Percentiles rank a stretch among this genome's conserved stretches.
Evolutionary conservation across 1,140 invertebrate genomes (phyloP).

Genomic region (Caerostris extrusa): DNA sequence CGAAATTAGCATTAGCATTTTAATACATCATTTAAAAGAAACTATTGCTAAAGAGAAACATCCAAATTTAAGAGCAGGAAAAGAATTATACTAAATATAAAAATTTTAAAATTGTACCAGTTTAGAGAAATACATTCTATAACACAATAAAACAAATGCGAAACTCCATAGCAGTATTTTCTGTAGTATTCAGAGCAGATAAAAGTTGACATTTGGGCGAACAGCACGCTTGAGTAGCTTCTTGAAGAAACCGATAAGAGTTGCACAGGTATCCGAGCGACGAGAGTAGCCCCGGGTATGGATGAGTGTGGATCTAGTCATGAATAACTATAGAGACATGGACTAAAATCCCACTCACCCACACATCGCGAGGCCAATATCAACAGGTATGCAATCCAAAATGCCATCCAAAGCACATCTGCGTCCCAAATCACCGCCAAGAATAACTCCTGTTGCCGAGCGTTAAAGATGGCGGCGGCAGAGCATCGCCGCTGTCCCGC

Average conservation of each 20-base stretch:
- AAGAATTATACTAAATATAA: too few relatives aligned
- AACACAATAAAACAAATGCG: too few relatives aligned
- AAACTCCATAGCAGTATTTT: too few relatives aligned
- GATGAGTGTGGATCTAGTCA: slow-evolving; percentile 77
- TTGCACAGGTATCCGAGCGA: slow-evolving; percentile 47
- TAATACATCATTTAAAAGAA: too few relatives aligned
- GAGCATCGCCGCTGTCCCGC: slow-evolving; percentile 60
- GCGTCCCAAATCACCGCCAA: slow-evolving; percentile 46
- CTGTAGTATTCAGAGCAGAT: too few relatives aligned
- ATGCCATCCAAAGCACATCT: slow-evolving; percentile 1
- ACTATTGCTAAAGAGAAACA: too few relatives aligned
- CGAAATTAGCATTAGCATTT: too few relatives aligned
- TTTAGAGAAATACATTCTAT: too few relatives aligned
- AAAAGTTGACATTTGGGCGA: background rate
- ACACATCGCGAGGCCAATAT: slow-evolving; percentile 66
- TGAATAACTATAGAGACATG: slow-evolving; percentile 66
- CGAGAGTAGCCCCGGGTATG: slow-evolving; percentile 53
- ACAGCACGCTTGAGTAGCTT: background rate
- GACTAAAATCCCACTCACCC: slow-evolving; percentile 76
- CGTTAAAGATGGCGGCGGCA: slow-evolving; percentile 63
- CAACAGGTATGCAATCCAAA: slow-evolving; percentile 64
- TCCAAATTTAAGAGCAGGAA: too few relatives aligned
- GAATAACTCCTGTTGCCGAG: slow-evolving; percentile 18
- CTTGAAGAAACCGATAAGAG: slow-evolving; percentile 23
- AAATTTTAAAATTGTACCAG: too few relatives aligned